Evolutionary conservation across 2,797 vertebrate species (phyloP).

Genomic region (Poecilia gillii): DNA sequence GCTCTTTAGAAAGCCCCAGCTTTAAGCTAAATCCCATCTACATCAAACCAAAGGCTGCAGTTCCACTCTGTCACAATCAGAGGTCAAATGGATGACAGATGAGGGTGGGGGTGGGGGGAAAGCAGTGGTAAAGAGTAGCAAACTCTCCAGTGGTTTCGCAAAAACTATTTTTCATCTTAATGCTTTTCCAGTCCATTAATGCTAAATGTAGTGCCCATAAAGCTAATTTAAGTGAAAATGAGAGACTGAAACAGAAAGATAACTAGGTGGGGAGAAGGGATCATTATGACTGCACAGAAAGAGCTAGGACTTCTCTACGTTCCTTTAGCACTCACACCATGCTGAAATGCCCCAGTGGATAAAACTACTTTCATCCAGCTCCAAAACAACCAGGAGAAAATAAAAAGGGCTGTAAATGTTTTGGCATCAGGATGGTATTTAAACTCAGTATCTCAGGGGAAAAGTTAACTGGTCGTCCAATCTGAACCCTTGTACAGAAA

Average conservation of each 20-base stretch:
- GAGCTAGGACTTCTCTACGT: constrained; percentile 58
- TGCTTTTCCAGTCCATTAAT: constrained; percentile 16
- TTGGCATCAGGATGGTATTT: constrained; percentile 70
- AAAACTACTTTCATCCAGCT: constrained; percentile 70
- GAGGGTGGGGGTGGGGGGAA: not conserved
- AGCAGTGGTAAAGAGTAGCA: constrained; percentile 10
- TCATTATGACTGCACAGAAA: constrained; percentile 20
- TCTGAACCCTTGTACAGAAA: constrained; percentile 19
- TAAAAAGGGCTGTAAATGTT: constrained; percentile 68
- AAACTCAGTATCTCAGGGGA: constrained; percentile 46
- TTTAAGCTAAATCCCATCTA: constrained; percentile 6
- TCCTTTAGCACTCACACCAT: constrained; percentile 56
- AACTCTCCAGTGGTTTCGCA: constrained; percentile 1
- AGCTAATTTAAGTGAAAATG: constrained; percentile 24
- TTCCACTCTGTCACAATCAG: constrained; percentile 25
- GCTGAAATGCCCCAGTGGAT: constrained; percentile 58
- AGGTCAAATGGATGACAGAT: constrained; percentile 19
- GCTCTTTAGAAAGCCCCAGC: not conserved
- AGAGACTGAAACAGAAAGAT: constrained; percentile 15
- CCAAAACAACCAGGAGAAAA: constrained; percentile 68
- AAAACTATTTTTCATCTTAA: constrained; percentile 13
- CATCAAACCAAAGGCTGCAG: constrained; percentile 21
- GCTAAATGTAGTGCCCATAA: constrained; percentile 25
- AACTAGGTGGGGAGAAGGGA: constrained; percentile 7
- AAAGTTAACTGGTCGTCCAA: constrained; percentile 41